These are phyloP conservation scores for Eupithecia insigniata DNA, from an alignment of 2,888 invertebrate genomes.

Conservation along the genomic window DNA sequence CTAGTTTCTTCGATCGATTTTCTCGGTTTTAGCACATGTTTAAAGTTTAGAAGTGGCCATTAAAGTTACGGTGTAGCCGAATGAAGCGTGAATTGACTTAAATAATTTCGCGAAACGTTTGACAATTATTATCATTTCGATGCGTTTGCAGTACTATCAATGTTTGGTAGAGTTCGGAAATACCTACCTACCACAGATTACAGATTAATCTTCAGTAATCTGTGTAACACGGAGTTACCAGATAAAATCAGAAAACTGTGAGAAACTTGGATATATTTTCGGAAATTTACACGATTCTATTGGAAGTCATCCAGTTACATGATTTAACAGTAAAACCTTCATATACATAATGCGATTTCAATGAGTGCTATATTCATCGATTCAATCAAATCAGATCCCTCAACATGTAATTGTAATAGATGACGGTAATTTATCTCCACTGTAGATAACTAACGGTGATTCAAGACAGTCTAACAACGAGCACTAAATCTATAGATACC, in stretches of 20 bases:
- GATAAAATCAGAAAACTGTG: not conserved
- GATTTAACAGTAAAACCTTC: slow-evolving; percentile 1
- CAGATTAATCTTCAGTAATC: no score
- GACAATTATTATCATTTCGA: slow-evolving; percentile 1
- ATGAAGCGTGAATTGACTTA: slow-evolving; percentile 1
- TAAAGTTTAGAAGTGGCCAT: slow-evolving; percentile 21
- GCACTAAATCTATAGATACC: slow-evolving; percentile 9
- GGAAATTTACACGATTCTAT: not conserved
- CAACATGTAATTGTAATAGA: slow-evolving; percentile 14
- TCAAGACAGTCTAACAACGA: not conserved
- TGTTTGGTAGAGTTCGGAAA: not conserved
- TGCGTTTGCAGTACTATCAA: not conserved
- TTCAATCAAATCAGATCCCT: slow-evolving; percentile 11
- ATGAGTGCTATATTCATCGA: slow-evolving; percentile 9
- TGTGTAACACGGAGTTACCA: no score
- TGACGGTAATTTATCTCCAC: slow-evolving; percentile 10
- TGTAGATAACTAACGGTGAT: not conserved
- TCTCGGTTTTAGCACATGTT: slow-evolving; percentile 30
- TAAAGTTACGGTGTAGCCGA: slow-evolving; percentile 16
- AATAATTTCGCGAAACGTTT: slow-evolving; percentile 4
- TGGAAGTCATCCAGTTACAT: not conserved
- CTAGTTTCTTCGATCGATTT: slow-evolving; percentile 37
- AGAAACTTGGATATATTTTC: not conserved
- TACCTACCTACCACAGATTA: not conserved
- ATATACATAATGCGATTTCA: not conserved